A percentile compares a stretch with the other conserved stretches of the same genome.
These are phyloP conservation scores for Trisateles emortualis DNA, from an alignment of 2,888 invertebrate species.

Conservation along the genomic window DNA sequence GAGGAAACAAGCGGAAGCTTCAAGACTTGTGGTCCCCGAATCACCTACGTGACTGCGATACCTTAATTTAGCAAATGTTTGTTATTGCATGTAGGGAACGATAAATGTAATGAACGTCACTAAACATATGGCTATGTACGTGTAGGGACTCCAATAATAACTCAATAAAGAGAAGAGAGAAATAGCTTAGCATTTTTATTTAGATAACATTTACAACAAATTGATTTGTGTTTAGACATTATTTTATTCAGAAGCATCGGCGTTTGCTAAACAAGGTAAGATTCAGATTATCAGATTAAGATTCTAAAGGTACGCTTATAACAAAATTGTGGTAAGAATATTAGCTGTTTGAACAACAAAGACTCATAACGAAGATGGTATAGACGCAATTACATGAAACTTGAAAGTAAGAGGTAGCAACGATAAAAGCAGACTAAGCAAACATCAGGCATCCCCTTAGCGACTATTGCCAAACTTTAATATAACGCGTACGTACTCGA, in stretches of 20 bases:
- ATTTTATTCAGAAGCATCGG: slow-evolving; percentile 1
- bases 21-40: slow-evolving; percentile 57
- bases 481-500: slow-evolving; percentile 63
- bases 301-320: slow-evolving; percentile 16
- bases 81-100: slow-evolving; percentile 33
- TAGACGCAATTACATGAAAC: slow-evolving; percentile 53
- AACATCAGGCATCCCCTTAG: slow-evolving; percentile 62
- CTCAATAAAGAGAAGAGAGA: slow-evolving; percentile 49
- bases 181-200: slow-evolving; percentile 58
- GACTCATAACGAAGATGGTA: slow-evolving; percentile 34
- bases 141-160: slow-evolving; percentile 27
- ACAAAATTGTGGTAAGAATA: slow-evolving; percentile 25
- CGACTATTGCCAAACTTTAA: slow-evolving; percentile 73
- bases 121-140: slow-evolving; percentile 21
- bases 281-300: slow-evolving; percentile 19
- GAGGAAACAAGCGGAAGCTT: slow-evolving; percentile 63
- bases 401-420: slow-evolving; percentile 48
- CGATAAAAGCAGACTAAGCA: slow-evolving; percentile 56
- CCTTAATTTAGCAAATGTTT: slow-evolving; percentile 49
- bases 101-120: slow-evolving; percentile 28
- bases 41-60: slow-evolving; percentile 41
- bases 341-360: slow-evolving; percentile 33
- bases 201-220: slow-evolving; percentile 26
- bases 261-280: slow-evolving; percentile 9
- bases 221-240: slow-evolving; percentile 7